Evolutionary conservation across 2,113 vertebrate genomes (phyloP).

Genomic region (Pachyramphus minor): DNA sequence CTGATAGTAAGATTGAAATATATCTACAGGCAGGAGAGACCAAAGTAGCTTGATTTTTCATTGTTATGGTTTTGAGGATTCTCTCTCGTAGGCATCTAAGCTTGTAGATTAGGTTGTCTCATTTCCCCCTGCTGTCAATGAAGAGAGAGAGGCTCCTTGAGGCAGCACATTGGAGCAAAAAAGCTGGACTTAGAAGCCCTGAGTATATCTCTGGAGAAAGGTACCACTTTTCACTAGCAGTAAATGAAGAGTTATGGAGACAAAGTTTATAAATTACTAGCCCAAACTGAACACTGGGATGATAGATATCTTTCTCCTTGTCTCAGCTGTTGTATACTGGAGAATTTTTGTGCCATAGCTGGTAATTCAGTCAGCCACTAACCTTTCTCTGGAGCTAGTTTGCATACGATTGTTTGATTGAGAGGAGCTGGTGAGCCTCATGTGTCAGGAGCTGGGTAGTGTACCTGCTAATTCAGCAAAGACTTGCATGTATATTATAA

Average conservation of each 20-base stretch:
- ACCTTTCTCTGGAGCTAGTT: neutral
- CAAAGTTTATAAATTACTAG: neutral
- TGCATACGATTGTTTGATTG: neutral
- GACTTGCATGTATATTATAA: neutral
- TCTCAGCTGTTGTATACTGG: neutral
- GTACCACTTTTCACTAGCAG: neutral
- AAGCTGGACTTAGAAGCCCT: neutral
- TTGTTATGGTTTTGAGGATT: neutral
- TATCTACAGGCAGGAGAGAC: neutral
- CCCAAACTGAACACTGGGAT: neutral
- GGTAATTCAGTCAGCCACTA: neutral
- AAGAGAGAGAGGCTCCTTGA: neutral
- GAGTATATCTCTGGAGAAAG: neutral
- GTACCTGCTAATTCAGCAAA: neutral
- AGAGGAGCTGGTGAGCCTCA: neutral
- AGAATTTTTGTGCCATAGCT: neutral
- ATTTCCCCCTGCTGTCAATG: neutral
- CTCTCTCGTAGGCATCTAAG: neutral
- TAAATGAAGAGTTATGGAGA: neutral
- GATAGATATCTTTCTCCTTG: neutral
- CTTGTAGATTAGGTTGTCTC: neutral
- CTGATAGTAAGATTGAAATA: neutral
- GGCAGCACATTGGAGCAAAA: neutral
- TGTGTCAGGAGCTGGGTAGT: neutral
- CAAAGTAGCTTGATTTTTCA: neutral